Conservation (phyloP, 2,888 invertebrate genomes). For the Phengaris alcon region DNA sequence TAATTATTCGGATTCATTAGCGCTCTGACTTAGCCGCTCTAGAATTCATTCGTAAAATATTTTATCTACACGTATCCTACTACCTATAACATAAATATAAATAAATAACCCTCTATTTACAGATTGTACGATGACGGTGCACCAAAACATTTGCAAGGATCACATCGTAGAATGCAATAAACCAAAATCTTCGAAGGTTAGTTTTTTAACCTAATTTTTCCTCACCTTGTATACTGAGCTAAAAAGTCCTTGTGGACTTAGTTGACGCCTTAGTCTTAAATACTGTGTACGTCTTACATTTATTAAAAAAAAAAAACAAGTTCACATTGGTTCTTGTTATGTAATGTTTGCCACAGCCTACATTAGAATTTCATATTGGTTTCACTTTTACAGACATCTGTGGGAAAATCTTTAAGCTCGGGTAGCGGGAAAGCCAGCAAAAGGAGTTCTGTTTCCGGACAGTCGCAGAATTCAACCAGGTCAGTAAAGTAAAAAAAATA, state of each 20-base stretch:
- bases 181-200: slow-evolving; percentile 82
- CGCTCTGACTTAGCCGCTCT: too few species aligned
- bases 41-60: too few species aligned
- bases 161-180: slow-evolving; percentile 91
- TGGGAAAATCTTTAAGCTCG: slow-evolving; percentile 69
- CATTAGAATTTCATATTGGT: background rate
- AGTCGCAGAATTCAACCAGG: slow-evolving; percentile 71
- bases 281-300: too few species aligned
- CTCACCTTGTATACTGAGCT: too few species aligned
- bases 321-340: background rate
- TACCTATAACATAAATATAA: too few species aligned
- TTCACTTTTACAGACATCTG: slow-evolving; percentile 60
- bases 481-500: slow-evolving; percentile 47
- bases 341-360: background rate
- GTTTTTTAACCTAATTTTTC: background rate
- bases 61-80: too few species aligned
- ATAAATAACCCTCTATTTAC: slow-evolving; percentile 44
- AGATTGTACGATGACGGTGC: slow-evolving; percentile 93
- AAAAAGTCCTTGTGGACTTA: too few species aligned
- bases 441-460: slow-evolving; percentile 70
- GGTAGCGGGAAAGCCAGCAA: slow-evolving; percentile 72
- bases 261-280: too few species aligned
- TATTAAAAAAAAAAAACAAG: too few species aligned
- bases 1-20: too few species aligned
- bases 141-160: slow-evolving; percentile 93